phyloP scores from a whole-genome alignment of 2,113 vertebrate genomes.

The Symphodus melops region DNA sequence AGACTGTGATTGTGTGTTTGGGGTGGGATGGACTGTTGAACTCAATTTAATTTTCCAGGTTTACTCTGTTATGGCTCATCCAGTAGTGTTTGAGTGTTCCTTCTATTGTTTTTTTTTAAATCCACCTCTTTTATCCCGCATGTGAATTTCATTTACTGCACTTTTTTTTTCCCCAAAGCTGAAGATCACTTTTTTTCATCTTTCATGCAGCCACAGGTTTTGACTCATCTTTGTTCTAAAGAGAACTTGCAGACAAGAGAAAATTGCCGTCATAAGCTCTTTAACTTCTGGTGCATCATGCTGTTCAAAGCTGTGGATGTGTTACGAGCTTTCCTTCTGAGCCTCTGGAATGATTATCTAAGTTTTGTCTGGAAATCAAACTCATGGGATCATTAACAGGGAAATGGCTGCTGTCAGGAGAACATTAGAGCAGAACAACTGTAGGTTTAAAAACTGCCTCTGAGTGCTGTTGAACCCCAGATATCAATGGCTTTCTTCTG shows the following conservation, averaged over 20 bases:
- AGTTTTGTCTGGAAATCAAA: slow-evolving; percentile 8
- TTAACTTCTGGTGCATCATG: neutral
- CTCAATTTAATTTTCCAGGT: neutral
- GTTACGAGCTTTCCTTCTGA: too few relatives aligned
- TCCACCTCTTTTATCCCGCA: neutral
- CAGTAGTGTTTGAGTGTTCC: neutral
- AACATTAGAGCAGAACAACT: neutral
- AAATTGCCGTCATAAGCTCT: neutral
- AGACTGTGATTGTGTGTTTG: neutral
- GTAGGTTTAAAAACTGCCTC: too few relatives aligned
- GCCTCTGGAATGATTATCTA: neutral
- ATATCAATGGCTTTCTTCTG: too few relatives aligned
- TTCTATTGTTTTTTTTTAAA: neutral
- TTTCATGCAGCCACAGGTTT: neutral
- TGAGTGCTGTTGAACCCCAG: too few relatives aligned
- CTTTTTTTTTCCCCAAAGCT: neutral
- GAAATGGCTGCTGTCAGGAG: neutral
- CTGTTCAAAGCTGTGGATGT: neutral
- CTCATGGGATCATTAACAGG: too few relatives aligned
- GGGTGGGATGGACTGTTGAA: neutral
- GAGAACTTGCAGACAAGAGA: too few relatives aligned
- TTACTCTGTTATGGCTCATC: neutral
- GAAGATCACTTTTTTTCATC: neutral
- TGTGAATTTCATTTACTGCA: neutral
- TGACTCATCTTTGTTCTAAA: neutral